Conservation (phyloP, 2,797 vertebrate species). For the Sebastes cheni region DNA sequence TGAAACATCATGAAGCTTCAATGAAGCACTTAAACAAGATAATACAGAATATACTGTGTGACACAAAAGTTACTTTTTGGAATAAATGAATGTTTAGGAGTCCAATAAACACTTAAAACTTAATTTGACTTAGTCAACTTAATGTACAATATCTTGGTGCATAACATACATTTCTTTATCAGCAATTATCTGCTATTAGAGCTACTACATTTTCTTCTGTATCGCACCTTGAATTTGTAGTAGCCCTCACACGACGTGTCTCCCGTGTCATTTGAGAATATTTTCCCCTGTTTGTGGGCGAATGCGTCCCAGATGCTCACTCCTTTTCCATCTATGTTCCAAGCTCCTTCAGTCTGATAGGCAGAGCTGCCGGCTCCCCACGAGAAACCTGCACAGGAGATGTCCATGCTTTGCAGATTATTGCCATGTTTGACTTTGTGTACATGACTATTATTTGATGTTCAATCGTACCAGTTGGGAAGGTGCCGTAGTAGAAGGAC, state of each 20-base stretch:
- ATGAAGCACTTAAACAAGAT: too few relatives aligned
- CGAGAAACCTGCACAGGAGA: conserved; percentile 83
- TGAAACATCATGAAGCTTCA: too few relatives aligned
- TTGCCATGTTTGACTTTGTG: background rate
- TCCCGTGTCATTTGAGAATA: conserved; percentile 83
- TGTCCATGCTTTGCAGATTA: too few relatives aligned
- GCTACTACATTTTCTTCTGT: background rate
- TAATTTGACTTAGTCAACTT: background rate
- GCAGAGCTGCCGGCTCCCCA: conserved; percentile 93
- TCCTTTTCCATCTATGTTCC: conserved; percentile 92
- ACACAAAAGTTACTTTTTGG: too few relatives aligned
- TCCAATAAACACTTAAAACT: background rate
- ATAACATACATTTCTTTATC: background rate
- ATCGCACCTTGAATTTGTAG: conserved; percentile 87
- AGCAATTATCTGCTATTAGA: background rate
- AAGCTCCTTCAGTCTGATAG: conserved; percentile 93
- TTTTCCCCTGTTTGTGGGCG: conserved; percentile 85
- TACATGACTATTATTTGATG: background rate
- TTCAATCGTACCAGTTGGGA: conserved; percentile 85
- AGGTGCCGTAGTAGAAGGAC: conserved; percentile 90
- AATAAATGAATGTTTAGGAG: too few relatives aligned
- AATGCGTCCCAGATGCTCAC: conserved; percentile 93
- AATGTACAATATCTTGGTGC: too few relatives aligned
- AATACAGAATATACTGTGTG: too few relatives aligned
- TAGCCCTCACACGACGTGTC: conserved; percentile 90